Conservation (phyloP, 2,113 vertebrate genomes). For the Rissa tridactyla region DNA sequence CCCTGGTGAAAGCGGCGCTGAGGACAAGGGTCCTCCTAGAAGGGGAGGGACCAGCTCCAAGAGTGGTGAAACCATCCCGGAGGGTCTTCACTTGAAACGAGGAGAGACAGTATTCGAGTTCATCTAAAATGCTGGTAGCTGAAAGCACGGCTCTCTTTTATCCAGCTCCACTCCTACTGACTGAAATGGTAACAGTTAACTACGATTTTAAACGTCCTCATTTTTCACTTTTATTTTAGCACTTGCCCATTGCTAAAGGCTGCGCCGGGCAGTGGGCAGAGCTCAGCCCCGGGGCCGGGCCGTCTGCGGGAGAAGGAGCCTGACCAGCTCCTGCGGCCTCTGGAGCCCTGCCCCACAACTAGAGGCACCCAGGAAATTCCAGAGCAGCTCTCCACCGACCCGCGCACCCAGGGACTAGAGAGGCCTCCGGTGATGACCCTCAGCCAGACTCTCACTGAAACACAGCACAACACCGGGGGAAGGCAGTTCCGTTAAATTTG, state of each 20-base stretch:
- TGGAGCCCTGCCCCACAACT: neutral
- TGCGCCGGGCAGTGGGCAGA: rapidly evolving
- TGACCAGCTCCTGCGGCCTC: neutral
- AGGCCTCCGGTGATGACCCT: too few species aligned
- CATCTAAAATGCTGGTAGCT: neutral
- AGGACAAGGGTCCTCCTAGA: neutral
- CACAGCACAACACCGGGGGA: rapidly evolving
- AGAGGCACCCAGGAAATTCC: neutral
- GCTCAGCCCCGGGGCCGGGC: neutral
- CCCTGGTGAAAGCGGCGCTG: rapidly evolving
- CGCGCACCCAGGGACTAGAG: rapidly evolving
- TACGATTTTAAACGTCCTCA: neutral
- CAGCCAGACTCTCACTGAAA: neutral
- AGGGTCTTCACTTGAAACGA: neutral
- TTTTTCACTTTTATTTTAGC: neutral
- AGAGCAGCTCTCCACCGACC: neutral
- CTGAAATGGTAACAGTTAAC: too few species aligned
- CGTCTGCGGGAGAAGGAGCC: neutral
- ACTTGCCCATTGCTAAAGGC: neutral
- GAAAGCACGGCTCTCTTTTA: neutral
- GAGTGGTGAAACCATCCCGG: rapidly evolving
- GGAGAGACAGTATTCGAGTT: too few species aligned
- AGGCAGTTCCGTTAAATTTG: neutral
- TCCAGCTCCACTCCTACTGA: neutral
- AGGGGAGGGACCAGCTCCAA: neutral